These are phyloP conservation scores for Lagria hirta DNA, from an alignment of 2,888 invertebrate species.

Conservation along the genomic window DNA sequence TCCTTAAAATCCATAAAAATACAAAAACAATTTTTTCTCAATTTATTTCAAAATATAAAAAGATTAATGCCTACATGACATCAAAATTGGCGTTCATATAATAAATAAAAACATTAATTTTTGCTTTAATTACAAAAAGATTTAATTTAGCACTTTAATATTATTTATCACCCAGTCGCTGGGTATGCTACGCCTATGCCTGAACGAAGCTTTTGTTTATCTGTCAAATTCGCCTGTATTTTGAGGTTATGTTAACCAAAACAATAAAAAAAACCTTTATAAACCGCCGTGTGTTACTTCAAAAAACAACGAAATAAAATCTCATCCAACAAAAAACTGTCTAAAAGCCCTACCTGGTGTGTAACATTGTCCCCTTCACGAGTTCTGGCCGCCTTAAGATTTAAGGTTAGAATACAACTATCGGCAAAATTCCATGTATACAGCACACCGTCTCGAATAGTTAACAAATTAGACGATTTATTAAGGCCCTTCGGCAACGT, in stretches of 20 bases:
- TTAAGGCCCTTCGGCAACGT: slow-evolving; percentile 58
- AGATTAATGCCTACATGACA: too few species aligned
- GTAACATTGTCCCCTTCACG: slow-evolving; percentile 56
- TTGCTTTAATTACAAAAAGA: too few species aligned
- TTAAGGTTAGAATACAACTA: slow-evolving; percentile 65
- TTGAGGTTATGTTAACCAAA: slow-evolving; percentile 28
- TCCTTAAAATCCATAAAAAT: too few species aligned
- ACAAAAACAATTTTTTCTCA: too few species aligned
- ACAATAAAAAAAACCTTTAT: slow-evolving; percentile 10
- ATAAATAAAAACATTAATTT: too few species aligned
- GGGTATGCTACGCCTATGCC: too few species aligned
- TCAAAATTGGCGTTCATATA: too few species aligned
- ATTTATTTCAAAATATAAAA: too few species aligned
- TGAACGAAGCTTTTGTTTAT: not conserved
- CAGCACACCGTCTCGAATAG: slow-evolving; percentile 66
- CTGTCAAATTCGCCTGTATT: not conserved
- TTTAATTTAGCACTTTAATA: too few species aligned
- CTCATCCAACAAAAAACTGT: not conserved
- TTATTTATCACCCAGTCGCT: too few species aligned
- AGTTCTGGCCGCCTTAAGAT: slow-evolving; percentile 56
- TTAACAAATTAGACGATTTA: slow-evolving; percentile 65
- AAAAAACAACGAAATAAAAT: not conserved
- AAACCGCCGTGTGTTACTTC: not conserved
- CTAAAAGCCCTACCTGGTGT: slow-evolving; percentile 59
- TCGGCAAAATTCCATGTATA: slow-evolving; percentile 69